Evolutionary conservation across 2,113 vertebrate species (phyloP).

Genomic region (Asarcornis scutulata): DNA sequence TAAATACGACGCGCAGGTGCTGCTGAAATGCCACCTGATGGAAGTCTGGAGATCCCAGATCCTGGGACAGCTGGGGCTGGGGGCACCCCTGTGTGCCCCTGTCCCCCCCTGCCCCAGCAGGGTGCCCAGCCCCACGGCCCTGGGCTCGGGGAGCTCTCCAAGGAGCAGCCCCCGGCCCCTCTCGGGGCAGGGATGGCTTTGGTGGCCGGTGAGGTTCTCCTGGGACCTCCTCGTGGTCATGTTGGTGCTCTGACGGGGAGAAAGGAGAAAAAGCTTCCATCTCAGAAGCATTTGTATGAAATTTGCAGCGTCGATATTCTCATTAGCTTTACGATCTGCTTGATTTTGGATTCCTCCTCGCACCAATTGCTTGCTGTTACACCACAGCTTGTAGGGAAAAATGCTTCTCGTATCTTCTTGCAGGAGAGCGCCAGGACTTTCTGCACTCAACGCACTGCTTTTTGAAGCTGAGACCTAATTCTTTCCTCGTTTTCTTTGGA

Average conservation of each 20-base stretch:
- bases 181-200: not conserved
- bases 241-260: not conserved
- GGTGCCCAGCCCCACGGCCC: not conserved
- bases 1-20: not conserved
- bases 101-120: not conserved
- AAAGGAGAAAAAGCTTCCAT: not conserved
- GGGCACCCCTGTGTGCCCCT: not conserved
- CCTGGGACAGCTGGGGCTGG: not conserved
- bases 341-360: not conserved
- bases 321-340: not conserved
- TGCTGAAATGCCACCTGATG: not conserved
- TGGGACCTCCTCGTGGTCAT: too few relatives aligned
- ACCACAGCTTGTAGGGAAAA: not conserved
- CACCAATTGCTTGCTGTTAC: not conserved
- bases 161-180: not conserved
- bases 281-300: not conserved
- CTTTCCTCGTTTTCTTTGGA: not conserved
- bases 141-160: not conserved
- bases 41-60: not conserved
- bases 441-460: not conserved
- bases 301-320: not conserved
- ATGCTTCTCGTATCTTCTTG: not conserved
- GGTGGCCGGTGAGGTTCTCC: not conserved
- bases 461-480: not conserved
- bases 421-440: not conserved